These are phyloP conservation scores for Apeira syringaria DNA, from an alignment of 2,888 invertebrate species.

Conservation along the genomic window DNA sequence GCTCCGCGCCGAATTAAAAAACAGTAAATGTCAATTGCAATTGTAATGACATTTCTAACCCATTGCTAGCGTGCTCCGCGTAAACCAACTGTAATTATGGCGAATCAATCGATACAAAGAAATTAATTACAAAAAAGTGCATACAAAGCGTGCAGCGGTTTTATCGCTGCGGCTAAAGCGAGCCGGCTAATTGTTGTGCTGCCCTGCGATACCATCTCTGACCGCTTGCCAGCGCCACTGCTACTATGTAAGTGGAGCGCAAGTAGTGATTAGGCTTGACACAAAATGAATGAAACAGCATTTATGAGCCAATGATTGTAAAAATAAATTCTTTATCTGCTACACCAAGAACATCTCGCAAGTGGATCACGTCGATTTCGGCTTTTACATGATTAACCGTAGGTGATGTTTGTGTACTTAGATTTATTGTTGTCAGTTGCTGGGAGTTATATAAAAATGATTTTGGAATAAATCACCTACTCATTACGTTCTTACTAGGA, in stretches of 20 bases:
- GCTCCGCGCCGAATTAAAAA: background rate
- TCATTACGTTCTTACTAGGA: too few relatives aligned
- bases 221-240: constrained; percentile 11
- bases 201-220: constrained; percentile 62
- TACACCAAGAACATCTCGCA: too few relatives aligned
- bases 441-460: too few relatives aligned
- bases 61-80: constrained; percentile 17
- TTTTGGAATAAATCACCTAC: too few relatives aligned
- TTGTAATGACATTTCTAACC: constrained; percentile 22
- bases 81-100: constrained; percentile 39
- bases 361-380: too few relatives aligned
- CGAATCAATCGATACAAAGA: constrained; percentile 61
- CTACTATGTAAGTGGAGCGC: background rate
- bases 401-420: too few relatives aligned
- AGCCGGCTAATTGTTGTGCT: constrained; percentile 71
- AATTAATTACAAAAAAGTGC: constrained; percentile 70
- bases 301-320: too few relatives aligned
- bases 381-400: too few relatives aligned
- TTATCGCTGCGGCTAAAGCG: constrained; percentile 69
- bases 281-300: too few relatives aligned
- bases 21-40: constrained; percentile 22
- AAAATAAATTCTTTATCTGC: too few relatives aligned
- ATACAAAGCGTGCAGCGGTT: constrained; percentile 59
- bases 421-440: too few relatives aligned
- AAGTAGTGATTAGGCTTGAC: constrained; percentile 8